Evolutionary conservation across 2,797 vertebrate species (phyloP).

Genomic region (Melanotaenia maccullochi): DNA sequence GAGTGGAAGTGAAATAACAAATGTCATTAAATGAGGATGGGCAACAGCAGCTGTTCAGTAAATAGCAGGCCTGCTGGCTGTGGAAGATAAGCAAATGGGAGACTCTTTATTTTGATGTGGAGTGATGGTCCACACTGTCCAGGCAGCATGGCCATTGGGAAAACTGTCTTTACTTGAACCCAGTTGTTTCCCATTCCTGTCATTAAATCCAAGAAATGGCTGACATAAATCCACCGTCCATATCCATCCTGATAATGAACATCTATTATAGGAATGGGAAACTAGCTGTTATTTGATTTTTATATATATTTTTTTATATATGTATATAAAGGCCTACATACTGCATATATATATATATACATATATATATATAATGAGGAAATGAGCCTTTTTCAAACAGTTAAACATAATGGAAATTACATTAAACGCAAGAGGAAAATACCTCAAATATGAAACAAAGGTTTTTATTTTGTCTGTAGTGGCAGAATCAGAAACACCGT

Average conservation of each 20-base stretch:
- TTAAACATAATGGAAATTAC: too few species aligned
- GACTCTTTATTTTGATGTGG: constrained; percentile 42
- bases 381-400: too few species aligned
- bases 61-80: constrained; percentile 63
- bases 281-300: too few species aligned
- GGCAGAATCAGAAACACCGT: too few species aligned
- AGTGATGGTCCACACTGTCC: constrained; percentile 53
- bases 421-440: too few species aligned
- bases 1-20: constrained; percentile 74
- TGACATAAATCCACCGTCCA: constrained; percentile 52
- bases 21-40: constrained; percentile 62
- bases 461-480: too few species aligned
- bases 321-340: too few species aligned
- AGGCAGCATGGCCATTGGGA: constrained; percentile 40
- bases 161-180: constrained; percentile 41
- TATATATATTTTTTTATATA: too few species aligned
- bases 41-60: constrained; percentile 56
- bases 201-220: constrained; percentile 55
- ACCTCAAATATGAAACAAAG: too few species aligned
- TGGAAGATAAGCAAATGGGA: constrained; percentile 67
- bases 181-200: constrained; percentile 60
- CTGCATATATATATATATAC: too few species aligned
- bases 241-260: constrained; percentile 34
- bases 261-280: constrained; percentile 17
- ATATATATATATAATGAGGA: too few species aligned